Conservation (phyloP, 1,140 invertebrate genomes). For the Pantala flavescens region DNA sequence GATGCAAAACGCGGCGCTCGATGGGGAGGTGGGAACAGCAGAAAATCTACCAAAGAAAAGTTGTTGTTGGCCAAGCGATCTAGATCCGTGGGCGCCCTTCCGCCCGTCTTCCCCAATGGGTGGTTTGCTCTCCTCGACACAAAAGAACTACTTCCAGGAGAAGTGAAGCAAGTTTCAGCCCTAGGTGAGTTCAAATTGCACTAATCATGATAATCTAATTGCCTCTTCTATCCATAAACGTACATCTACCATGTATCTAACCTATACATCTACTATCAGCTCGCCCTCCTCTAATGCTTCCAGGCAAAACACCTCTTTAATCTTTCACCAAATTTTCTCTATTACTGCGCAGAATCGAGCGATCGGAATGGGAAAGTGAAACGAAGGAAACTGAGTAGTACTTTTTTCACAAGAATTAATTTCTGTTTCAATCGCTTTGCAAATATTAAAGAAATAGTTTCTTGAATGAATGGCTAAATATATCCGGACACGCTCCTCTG, state of each 20-base stretch:
- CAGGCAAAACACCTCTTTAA: too few species aligned
- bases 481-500: too few species aligned
- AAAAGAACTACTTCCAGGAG: conserved; percentile 44
- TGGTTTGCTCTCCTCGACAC: conserved; percentile 75
- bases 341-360: too few species aligned
- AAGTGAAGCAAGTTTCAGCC: conserved; percentile 52
- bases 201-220: neutral
- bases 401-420: too few species aligned
- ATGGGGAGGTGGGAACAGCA: conserved; percentile 30
- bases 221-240: neutral
- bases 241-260: neutral
- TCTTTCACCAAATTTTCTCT: too few species aligned
- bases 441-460: too few species aligned
- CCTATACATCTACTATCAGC: neutral
- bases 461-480: too few species aligned
- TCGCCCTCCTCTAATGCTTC: too few species aligned
- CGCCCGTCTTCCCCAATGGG: conserved; percentile 80
- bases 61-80: conserved; percentile 27
- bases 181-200: conserved; percentile 42
- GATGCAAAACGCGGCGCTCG: conserved; percentile 21
- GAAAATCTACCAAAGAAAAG: conserved; percentile 31
- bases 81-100: conserved; percentile 49
- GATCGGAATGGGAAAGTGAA: too few species aligned
- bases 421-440: too few species aligned
- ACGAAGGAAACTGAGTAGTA: too few species aligned